Conservation (phyloP, 1,140 invertebrate species). For the Aphidius ervi region DNA sequence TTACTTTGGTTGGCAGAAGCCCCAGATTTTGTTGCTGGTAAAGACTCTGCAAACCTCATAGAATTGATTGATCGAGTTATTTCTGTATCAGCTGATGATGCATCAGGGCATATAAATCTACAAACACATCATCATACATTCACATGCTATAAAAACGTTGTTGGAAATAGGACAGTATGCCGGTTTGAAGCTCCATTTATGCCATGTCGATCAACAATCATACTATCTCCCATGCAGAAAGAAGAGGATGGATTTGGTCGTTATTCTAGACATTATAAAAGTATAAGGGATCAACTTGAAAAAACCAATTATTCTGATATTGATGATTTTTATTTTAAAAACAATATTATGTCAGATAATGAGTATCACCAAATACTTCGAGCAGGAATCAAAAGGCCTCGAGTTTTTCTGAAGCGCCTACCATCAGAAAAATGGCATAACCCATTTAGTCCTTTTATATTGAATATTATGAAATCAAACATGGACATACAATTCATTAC, state of each 20-base stretch:
- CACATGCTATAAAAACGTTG: slow-evolving; percentile 26
- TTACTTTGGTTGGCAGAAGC: no score
- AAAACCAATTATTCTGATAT: slow-evolving; percentile 19
- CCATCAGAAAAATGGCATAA: slow-evolving; percentile 32
- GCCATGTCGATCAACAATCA: slow-evolving; percentile 15
- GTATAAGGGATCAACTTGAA: slow-evolving; percentile 18
- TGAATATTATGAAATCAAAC: slow-evolving; percentile 34
- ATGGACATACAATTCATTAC: slow-evolving; percentile 42
- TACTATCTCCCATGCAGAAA: slow-evolving; percentile 25
- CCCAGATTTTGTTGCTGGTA: no score
- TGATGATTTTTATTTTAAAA: slow-evolving; percentile 18
- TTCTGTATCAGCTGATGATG: no score
- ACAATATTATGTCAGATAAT: slow-evolving; percentile 22
- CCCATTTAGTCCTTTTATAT: slow-evolving; percentile 34
- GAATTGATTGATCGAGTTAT: no score
- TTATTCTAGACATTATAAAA: slow-evolving; percentile 17
- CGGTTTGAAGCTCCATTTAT: slow-evolving; percentile 33
- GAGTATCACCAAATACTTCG: slow-evolving; percentile 28
- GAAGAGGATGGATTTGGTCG: slow-evolving; percentile 16
- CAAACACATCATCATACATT: no score
- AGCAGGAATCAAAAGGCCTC: slow-evolving; percentile 29
- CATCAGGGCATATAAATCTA: no score
- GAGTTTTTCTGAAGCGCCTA: slow-evolving; percentile 27
- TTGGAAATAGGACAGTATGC: slow-evolving; percentile 23
- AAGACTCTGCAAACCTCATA: no score